These are phyloP conservation scores for Zeus faber DNA, from an alignment of 2,113 vertebrate genomes.

Conservation along the genomic window DNA sequence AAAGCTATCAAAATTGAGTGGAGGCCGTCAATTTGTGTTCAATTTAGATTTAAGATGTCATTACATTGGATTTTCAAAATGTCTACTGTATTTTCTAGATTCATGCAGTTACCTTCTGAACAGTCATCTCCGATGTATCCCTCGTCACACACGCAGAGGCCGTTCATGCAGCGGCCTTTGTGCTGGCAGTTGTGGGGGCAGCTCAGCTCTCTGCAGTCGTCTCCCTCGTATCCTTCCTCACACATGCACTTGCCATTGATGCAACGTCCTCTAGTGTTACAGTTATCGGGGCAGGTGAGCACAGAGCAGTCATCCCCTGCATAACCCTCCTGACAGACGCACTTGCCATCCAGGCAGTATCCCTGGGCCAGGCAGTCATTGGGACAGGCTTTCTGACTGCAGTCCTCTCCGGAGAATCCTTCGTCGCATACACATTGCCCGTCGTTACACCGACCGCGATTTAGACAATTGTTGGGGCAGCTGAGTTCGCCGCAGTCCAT, in stretches of 20 bases:
- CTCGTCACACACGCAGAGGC: conserved; percentile 71
- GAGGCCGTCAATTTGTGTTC: not conserved
- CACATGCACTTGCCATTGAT: conserved; percentile 83
- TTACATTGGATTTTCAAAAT: no score
- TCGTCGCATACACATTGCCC: conserved; percentile 84
- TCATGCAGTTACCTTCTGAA: conserved; percentile 67
- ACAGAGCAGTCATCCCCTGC: conserved; percentile 79
- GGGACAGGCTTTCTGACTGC: conserved; percentile 73
- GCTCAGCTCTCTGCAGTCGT: conserved; percentile 77
- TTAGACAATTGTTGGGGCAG: conserved; percentile 76
- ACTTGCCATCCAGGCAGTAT: conserved; percentile 71
- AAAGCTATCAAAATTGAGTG: no score
- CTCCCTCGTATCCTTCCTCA: conserved; percentile 72
- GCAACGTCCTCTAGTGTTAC: conserved; percentile 71
- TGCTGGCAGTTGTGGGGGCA: conserved; percentile 73
- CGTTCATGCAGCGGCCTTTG: conserved; percentile 64
- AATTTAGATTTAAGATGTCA: no score
- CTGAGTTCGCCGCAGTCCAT: conserved; percentile 75
- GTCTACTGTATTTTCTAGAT: not conserved
- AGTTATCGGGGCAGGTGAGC: conserved; percentile 77
- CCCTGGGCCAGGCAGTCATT: conserved; percentile 76
- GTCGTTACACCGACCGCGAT: conserved; percentile 74
- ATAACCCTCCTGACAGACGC: conserved; percentile 69
- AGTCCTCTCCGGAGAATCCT: conserved; percentile 83
- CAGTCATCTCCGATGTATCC: conserved; percentile 72